Evolutionary conservation across 2,113 vertebrate genomes (phyloP).

Genomic region (Colinus virginianus): DNA sequence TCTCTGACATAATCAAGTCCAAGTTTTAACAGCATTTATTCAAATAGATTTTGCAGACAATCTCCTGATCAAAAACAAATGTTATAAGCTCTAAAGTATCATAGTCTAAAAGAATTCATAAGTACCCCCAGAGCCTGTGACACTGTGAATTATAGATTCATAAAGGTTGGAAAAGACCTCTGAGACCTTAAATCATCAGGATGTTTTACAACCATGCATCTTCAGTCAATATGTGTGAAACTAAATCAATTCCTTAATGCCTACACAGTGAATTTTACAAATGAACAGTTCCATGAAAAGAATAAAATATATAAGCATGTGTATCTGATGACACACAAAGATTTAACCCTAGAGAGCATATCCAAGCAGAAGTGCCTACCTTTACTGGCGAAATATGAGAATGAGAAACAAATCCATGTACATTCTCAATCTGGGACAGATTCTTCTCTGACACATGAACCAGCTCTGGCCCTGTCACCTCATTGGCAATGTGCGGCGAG

Average conservation of each 20-base stretch:
- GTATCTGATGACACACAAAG: rapidly evolving
- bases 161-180: background rate
- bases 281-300: background rate
- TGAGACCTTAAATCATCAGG: background rate
- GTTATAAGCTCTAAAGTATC: background rate
- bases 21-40: background rate
- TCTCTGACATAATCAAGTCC: background rate
- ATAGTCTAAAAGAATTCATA: background rate
- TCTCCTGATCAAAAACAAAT: background rate
- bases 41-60: background rate
- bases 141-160: background rate
- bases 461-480: constrained; percentile 87
- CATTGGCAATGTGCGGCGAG: constrained; percentile 87
- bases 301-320: background rate
- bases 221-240: background rate
- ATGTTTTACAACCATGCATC: background rate
- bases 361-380: constrained; percentile 77
- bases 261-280: background rate
- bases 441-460: constrained; percentile 96
- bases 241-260: background rate
- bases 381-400: constrained; percentile 98
- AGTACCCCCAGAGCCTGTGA: background rate
- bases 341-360: background rate
- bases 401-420: constrained; percentile 94
- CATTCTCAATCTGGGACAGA: constrained; percentile 93